These are phyloP conservation scores for Rhinopomastus cyanomelas DNA, from an alignment of 2,113 vertebrate species.

Conservation along the genomic window DNA sequence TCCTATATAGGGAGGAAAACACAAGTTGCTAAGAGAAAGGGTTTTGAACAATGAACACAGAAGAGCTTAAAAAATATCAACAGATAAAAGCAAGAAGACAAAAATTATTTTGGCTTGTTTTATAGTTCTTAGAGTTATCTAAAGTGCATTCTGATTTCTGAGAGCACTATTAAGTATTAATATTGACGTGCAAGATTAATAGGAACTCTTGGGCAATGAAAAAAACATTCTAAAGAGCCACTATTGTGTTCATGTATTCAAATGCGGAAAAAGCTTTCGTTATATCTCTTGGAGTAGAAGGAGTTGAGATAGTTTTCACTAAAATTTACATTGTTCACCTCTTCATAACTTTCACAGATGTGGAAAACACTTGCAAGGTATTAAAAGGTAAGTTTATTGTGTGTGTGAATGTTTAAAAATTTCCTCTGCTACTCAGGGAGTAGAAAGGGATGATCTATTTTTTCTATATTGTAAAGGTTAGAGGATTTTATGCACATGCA, in stretches of 20 bases:
- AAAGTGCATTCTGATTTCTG: background rate
- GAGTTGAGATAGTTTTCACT: background rate
- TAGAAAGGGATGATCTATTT: background rate
- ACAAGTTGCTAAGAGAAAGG: background rate
- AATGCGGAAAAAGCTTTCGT: background rate
- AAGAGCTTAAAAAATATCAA: conserved; percentile 11
- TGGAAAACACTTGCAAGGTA: background rate
- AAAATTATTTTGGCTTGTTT: conserved; percentile 1
- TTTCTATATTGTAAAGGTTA: background rate
- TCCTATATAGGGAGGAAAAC: conserved; percentile 11
- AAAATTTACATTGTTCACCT: background rate
- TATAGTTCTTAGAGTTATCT: background rate
- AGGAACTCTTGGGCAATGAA: background rate
- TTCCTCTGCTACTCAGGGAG: background rate
- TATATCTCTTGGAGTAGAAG: background rate
- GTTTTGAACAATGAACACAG: conserved; percentile 20
- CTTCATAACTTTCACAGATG: background rate
- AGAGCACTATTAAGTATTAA: background rate
- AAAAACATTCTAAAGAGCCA: background rate
- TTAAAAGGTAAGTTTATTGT: background rate
- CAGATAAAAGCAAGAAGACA: conserved; percentile 6
- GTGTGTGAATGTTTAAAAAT: background rate
- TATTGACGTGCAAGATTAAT: background rate
- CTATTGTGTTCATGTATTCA: background rate
- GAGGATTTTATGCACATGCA: background rate